phyloP scores from a whole-genome alignment of 2,888 invertebrate genomes.

The Stenchaetothrips biformis region DNA sequence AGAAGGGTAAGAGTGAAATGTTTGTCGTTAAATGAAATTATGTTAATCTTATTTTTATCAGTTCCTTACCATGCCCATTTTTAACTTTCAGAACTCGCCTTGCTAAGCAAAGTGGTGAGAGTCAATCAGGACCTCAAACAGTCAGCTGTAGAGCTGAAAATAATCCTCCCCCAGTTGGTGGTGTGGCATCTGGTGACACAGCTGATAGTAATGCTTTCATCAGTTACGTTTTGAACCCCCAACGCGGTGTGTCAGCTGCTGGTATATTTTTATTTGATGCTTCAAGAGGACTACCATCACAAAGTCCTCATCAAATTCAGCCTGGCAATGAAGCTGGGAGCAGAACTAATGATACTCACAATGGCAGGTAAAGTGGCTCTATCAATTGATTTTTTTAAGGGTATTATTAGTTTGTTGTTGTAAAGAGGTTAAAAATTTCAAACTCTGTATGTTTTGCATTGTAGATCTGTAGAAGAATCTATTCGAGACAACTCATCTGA shows the following conservation, averaged over 20 bases:
- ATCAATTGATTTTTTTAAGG: background rate
- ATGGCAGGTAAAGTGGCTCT: background rate
- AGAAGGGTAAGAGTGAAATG: background rate
- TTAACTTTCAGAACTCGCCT: background rate
- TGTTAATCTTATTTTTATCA: too few relatives aligned
- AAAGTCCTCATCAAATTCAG: background rate
- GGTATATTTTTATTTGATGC: slow-evolving; percentile 31
- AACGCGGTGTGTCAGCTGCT: slow-evolving; percentile 28
- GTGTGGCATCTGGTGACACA: slow-evolving; percentile 30
- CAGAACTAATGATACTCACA: background rate
- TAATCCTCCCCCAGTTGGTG: slow-evolving; percentile 7
- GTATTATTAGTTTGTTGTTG: background rate
- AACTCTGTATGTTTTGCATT: background rate
- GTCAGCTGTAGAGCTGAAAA: background rate
- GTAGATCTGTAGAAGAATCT: background rate
- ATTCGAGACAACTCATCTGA: slow-evolving; percentile 2
- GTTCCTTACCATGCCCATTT: too few relatives aligned
- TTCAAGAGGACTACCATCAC: background rate
- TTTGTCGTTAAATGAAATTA: background rate
- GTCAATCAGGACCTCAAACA: background rate
- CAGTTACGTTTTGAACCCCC: slow-evolving; percentile 32
- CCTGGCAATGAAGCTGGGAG: background rate
- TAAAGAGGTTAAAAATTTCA: background rate
- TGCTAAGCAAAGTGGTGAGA: background rate
- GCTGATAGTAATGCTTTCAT: slow-evolving; percentile 32